Evolutionary conservation across 1,140 invertebrate genomes (phyloP), one percentile per base, ranked within the genome.

Genomic region (Cotesia chilonis): DNA sequence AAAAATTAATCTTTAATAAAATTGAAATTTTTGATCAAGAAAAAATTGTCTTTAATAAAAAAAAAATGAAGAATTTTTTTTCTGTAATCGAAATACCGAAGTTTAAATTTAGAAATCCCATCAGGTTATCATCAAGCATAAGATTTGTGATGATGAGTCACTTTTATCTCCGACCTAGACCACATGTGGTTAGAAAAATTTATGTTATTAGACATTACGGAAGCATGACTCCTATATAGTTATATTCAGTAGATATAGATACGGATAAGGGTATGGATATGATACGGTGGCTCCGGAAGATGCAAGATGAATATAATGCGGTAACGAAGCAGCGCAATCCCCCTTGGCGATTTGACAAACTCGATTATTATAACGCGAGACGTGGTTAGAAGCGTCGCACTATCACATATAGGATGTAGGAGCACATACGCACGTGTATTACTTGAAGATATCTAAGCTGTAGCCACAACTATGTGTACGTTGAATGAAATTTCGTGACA

Each of bases 291-390:
- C 10, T 47, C 17, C 12, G 64, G 52, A 67, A 17, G 20, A 67
- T 51, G 14, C 41, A 38, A 12, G 14, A 37, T 54, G 41, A 47
- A 47, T 47, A 37, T 38, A 64, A 47, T 38, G 55, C 7, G 37
- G 54, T 54, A 65, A 57, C 54, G 63, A 38, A 66, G 64, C 70
- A 71, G 7, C 51, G 38, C 63, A 66, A 72, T 72, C 64, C 63
- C 63, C 54, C 37, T 20, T 10, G 65, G 70, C 65, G 70, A 72
- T 65, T 65, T 66, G 70, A 72, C 70, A 72, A 72, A 72, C 55
- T 72, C 70, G 54, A 72, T 72, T 72, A 57, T 66, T 60, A 59
- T 67, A 61, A 9, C 38, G 36, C 61, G 14, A 59, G 64, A 72
- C 38, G 12, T 67, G 64, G 64, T 72, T 72, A 60, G 60, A 14